Evolutionary conservation across 2,113 vertebrate species (phyloP), one percentile per base, ranked within the genome.

Genomic region (Pampusana beccarii): DNA sequence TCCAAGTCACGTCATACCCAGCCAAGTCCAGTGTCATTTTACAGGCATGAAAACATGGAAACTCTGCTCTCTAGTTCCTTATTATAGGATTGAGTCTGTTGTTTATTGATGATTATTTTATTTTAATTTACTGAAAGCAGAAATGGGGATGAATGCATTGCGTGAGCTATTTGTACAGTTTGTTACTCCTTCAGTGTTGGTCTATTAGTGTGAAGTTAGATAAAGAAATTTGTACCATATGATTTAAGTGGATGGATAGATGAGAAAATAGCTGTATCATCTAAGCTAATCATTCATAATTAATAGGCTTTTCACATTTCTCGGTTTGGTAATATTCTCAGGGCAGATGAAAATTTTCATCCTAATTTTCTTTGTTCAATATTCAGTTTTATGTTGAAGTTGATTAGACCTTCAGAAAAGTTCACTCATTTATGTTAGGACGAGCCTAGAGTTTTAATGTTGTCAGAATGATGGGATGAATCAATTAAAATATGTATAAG

Each of bases 21-120:
- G 67, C 75, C 82, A 74, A 67, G 67, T 18, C 60, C 18, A 71
- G 80, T 86, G 64, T 90, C 82, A 8, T 92, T 91, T 95, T 96
- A 74, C 92, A 93, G 82, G 70, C 34, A n/a, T 42, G 79, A 86
- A 92, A 95, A 74, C 75, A 42, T 5, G 79, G 90, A 85, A 95
- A 88, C 70, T 31, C 78, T 77, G 3, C 38, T 69, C 85, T 90
- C 79, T 36, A 23, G 50, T 70, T 90, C 87, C 78, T 66, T 21
- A 4, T 48, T 70, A 25, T 6, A 56, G 80, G 31, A 61, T 36
- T 57, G 34, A 66, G 29, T 15, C 65, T 69, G 19, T 48, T 95
- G 69, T 94, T 96, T 88, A 38, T 67, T 81, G 83, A 38, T 60
- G 64, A 46, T 60, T 72, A 73, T 95, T 93, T 94, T 53, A 74